phyloP scores from a whole-genome alignment of 23 tunicate species.

The Halocynthia aurantium region DNA sequence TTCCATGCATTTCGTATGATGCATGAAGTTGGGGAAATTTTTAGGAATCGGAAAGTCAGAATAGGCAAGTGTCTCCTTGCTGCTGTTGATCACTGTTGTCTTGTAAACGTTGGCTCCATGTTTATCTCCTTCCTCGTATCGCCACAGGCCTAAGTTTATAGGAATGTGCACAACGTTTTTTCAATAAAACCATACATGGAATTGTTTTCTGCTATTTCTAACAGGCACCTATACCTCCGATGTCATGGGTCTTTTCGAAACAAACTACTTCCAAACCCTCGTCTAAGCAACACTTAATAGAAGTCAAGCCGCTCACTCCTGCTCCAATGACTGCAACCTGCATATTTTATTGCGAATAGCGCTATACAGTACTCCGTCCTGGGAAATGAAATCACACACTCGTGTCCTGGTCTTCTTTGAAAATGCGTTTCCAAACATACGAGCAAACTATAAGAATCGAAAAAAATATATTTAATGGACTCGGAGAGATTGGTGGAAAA shows the following conservation, averaged over 20 bases:
- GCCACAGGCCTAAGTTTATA: conserved; percentile 59
- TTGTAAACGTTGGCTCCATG: conserved; percentile 59
- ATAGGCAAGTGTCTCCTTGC: conserved; percentile 79
- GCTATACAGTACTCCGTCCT: too few species aligned
- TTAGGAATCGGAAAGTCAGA: conserved; percentile 88
- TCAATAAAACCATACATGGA: too few species aligned
- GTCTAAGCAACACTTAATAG: conserved; percentile 44
- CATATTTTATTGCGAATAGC: background rate
- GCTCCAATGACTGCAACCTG: conserved; percentile 41
- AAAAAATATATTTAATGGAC: too few species aligned
- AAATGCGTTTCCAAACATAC: too few species aligned
- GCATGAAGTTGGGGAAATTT: conserved; percentile 83
- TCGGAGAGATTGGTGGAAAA: too few species aligned
- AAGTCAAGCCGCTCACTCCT: conserved; percentile 48
- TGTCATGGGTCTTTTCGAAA: conserved; percentile 27
- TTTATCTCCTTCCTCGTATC: conserved; percentile 33
- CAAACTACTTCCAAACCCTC: conserved; percentile 35
- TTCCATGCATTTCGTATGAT: conserved; percentile 59
- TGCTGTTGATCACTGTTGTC: conserved; percentile 71
- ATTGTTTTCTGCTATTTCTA: too few species aligned
- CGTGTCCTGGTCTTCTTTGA: too few species aligned
- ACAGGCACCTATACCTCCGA: conserved; percentile 35
- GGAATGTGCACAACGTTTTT: background rate
- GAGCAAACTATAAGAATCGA: too few species aligned
- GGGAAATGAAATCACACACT: too few species aligned